phyloP scores from a whole-genome alignment of 2,113 vertebrate species.

The Sciurus niger region DNA sequence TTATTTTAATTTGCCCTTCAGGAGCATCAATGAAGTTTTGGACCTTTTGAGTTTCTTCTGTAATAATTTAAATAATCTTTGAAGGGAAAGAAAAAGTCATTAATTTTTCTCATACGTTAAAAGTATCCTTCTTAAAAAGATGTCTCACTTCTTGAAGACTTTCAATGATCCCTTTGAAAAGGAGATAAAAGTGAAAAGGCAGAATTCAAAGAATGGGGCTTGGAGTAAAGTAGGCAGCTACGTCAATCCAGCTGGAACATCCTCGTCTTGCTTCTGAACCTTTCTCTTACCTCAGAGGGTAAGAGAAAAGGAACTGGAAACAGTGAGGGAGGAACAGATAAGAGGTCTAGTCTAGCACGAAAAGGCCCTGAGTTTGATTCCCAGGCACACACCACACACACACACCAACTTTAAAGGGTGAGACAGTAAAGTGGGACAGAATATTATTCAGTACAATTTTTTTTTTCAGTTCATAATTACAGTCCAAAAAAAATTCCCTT shows the following conservation, averaged over 20 bases:
- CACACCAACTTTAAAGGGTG: neutral
- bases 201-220: neutral
- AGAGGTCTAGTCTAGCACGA: neutral
- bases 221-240: neutral
- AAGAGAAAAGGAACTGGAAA: neutral
- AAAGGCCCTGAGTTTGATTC: neutral
- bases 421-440: neutral
- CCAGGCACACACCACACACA: neutral
- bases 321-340: neutral
- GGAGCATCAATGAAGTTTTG: neutral
- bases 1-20: conserved; percentile 8
- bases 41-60: neutral
- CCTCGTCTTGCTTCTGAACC: neutral
- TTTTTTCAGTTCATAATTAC: conserved; percentile 49
- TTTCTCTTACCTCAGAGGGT: neutral
- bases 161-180: neutral
- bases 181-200: neutral
- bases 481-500: conserved; percentile 15
- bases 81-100: neutral
- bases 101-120: conserved; percentile 23
- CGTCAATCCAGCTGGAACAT: neutral
- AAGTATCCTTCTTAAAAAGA: conserved; percentile 7
- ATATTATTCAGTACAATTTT: conserved; percentile 43
- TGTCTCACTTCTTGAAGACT: neutral
- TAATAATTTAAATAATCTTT: conserved; percentile 21